A percentile compares a stretch with the other conserved stretches of the same genome.
Conservation (phyloP, 2,888 invertebrate species). For the Sinotaia quadrata region DNA sequence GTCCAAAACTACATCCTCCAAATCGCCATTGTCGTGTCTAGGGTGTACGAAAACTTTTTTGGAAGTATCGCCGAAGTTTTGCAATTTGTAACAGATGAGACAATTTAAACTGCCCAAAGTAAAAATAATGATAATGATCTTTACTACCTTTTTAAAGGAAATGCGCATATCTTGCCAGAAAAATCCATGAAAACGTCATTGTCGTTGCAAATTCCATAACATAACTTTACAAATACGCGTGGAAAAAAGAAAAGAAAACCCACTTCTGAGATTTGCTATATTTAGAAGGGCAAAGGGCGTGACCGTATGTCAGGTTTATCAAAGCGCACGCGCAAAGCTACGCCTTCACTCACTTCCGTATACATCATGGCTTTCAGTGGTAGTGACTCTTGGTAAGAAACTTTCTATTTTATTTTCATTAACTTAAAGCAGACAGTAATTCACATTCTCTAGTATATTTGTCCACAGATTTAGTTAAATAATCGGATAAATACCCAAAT, state of each 20-base stretch:
- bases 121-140: conserved; percentile 35
- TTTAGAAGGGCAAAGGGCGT: conserved; percentile 8
- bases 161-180: conserved; percentile 42
- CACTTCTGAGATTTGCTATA: conserved; percentile 18
- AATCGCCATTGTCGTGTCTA: conserved; percentile 36
- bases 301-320: background rate
- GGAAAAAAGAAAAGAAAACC: too few relatives aligned
- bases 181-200: conserved; percentile 26
- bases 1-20: conserved; percentile 5
- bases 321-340: conserved; percentile 28
- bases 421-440: too few relatives aligned
- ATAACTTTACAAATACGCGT: too few relatives aligned
- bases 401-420: too few relatives aligned
- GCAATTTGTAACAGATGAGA: conserved; percentile 35
- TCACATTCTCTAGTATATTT: too few relatives aligned
- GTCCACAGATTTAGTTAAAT: too few relatives aligned
- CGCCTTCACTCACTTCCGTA: conserved; percentile 31
- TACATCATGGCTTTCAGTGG: conserved; percentile 54
- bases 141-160: conserved; percentile 45
- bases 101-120: conserved; percentile 36
- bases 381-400: conserved; percentile 46
- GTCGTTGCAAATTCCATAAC: conserved; percentile 20
- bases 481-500: too few relatives aligned
- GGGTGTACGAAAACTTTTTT: conserved; percentile 36
- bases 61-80: conserved; percentile 27